Conservation (phyloP, 2,888 invertebrate species). For the Idaea straminata region DNA sequence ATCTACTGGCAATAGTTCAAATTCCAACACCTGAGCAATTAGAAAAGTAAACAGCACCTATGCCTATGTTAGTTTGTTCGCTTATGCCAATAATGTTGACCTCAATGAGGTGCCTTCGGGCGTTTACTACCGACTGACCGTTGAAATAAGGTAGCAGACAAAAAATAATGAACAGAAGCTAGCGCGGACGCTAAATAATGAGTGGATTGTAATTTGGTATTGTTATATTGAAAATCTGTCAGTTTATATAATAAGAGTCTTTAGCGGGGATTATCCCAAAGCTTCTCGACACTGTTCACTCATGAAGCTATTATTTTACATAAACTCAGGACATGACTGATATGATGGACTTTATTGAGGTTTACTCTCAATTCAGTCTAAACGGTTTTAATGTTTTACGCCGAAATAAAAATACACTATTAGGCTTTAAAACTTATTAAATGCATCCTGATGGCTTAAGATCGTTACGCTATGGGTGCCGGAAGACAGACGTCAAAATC, state of each 20-base stretch:
- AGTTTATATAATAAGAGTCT: not conserved
- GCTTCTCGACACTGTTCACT: no score
- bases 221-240: not conserved
- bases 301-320: no score
- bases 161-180: slow-evolving; percentile 48
- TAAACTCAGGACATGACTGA: no score
- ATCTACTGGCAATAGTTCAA: slow-evolving; percentile 39
- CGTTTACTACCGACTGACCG: slow-evolving; percentile 34
- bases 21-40: slow-evolving; percentile 53
- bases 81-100: slow-evolving; percentile 58
- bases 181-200: slow-evolving; percentile 23
- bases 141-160: slow-evolving; percentile 24
- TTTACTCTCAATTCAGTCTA: no score
- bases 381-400: no score
- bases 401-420: no score
- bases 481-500: no score
- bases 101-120: slow-evolving; percentile 55
- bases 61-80: slow-evolving; percentile 54
- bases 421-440: no score
- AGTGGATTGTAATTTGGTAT: not conserved
- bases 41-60: slow-evolving; percentile 54
- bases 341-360: no score
- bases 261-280: not conserved
- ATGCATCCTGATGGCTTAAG: no score
- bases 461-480: no score